Base-by-base conservation (phyloP, 2,888 invertebrate genomes). In the Fragum fragum region DNA sequence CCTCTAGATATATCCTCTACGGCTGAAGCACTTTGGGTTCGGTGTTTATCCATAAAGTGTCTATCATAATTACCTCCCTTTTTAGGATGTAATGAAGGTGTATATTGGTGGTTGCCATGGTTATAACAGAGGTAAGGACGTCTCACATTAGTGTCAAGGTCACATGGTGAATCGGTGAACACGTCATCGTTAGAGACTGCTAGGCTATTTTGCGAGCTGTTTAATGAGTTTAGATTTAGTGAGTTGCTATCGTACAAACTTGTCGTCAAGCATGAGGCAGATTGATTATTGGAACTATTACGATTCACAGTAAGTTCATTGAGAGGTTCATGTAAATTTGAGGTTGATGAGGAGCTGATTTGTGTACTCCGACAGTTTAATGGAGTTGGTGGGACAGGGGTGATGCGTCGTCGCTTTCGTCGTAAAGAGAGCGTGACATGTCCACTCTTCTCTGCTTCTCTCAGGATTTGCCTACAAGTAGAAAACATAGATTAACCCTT, bases 11-110 rank as follows among this genome's bases (percentile, higher is more conserved):
- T 78, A 47, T 91, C 90, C 57, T 91, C 91, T 14, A 90, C 86
- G 16, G 89, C 90, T 2, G 91, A 91, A 0, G 90, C 88, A 86
- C 90, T 91, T 42, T 90, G 88, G 28, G 89, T 90, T 29, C 90
- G 79, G 29, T 81, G 79, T 52, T 87, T 87, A 42, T 87, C 86
- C 2, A 61, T 68, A 21, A 70, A 57, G 3, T 66, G 16, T 26
- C 28, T 9, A 26, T 66, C 42, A 42, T 21, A 42, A 42, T 42
- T 66, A 66, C 36, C 18, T 5, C 42, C 66, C 66, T 42, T 66
- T 66, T 66, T 66, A 42, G 0, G 66, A 66, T 23, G 66, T 42
- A 66, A 66, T 23, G 66, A 66, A 36, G 66, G 66, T 21, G 66
- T 66, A 26, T 21, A 66, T 36, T 66, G 47, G 16, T 66, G 66